Evolutionary conservation across 2,797 vertebrate genomes (phyloP).

Genomic region (Silurus lanzhouensis): DNA sequence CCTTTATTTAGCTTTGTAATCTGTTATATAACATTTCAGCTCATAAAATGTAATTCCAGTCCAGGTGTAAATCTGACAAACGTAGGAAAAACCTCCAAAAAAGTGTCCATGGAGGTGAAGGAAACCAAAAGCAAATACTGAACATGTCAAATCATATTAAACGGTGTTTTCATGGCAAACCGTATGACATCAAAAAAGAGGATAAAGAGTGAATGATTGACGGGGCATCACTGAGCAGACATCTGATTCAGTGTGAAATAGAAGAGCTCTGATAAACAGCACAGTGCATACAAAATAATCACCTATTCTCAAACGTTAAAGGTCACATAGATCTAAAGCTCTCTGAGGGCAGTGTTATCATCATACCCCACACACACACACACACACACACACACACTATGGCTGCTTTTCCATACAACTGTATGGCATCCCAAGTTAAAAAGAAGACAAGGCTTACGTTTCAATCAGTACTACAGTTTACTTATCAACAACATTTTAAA

Average conservation of each 20-base stretch:
- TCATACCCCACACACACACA: not conserved
- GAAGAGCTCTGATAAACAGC: not conserved
- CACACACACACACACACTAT: conserved; percentile 3
- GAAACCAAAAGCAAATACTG: conserved; percentile 32
- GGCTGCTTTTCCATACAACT: conserved; percentile 43
- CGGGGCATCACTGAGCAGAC: not conserved
- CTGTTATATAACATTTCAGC: conserved; percentile 51
- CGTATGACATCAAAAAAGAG: conserved; percentile 56
- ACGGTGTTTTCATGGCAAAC: conserved; percentile 56
- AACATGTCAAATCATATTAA: not conserved
- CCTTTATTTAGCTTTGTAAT: conserved; percentile 50
- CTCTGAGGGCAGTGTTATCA: conserved; percentile 8
- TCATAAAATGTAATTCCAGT: conserved; percentile 66
- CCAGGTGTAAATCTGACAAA: conserved; percentile 62
- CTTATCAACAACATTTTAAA: not conserved
- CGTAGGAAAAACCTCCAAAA: conserved; percentile 60
- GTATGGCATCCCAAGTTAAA: not conserved
- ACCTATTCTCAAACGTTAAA: not conserved
- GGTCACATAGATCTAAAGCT: conserved; percentile 7
- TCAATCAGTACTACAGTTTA: not conserved
- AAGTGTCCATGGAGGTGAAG: not conserved
- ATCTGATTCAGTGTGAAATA: not conserved
- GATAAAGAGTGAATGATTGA: conserved; percentile 10
- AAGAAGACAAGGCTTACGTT: not conserved
- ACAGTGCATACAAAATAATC: conserved; percentile 17